Percentiles rank a stretch among this genome's conserved stretches.
These are phyloP conservation scores for Lottia gigantea DNA, from an alignment of 2,888 invertebrate genomes.

Conservation along the genomic window DNA sequence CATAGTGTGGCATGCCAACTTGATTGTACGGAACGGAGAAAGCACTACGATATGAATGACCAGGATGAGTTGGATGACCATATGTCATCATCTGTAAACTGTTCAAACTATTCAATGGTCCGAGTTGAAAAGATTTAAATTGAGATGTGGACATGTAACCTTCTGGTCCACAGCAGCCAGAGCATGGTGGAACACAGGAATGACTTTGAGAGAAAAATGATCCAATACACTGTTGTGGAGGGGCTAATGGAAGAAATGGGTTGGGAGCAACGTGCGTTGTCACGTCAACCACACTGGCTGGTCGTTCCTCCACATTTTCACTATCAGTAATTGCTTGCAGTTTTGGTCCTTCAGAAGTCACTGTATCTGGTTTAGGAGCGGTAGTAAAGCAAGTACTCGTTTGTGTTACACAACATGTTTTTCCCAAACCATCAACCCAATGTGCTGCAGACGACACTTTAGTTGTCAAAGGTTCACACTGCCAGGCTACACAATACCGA, in stretches of 20 bases:
- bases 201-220: constrained; percentile 18
- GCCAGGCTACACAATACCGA: constrained; percentile 31
- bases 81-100: constrained; percentile 34
- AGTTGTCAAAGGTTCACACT: constrained; percentile 13
- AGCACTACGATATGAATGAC: constrained; percentile 42
- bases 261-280: constrained; percentile 21
- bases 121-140: constrained; percentile 48
- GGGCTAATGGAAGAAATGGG: constrained; percentile 14
- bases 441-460: constrained; percentile 8
- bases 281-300: constrained; percentile 32
- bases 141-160: constrained; percentile 37
- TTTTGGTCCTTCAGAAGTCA: neutral
- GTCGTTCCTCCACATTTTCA: constrained; percentile 23
- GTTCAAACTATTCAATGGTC: constrained; percentile 42
- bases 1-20: constrained; percentile 31
- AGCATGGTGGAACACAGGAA: constrained; percentile 26
- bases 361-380: neutral
- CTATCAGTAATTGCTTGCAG: neutral
- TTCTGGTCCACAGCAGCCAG: constrained; percentile 22
- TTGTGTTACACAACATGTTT: neutral
- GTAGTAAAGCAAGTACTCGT: neutral
- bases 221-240: constrained; percentile 4
- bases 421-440: constrained; percentile 24
- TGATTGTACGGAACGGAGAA: constrained; percentile 47
- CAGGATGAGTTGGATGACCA: constrained; percentile 37